These are phyloP conservation scores for Danaus melanippus DNA, from an alignment of 1,140 invertebrate genomes.

Conservation along the genomic window DNA sequence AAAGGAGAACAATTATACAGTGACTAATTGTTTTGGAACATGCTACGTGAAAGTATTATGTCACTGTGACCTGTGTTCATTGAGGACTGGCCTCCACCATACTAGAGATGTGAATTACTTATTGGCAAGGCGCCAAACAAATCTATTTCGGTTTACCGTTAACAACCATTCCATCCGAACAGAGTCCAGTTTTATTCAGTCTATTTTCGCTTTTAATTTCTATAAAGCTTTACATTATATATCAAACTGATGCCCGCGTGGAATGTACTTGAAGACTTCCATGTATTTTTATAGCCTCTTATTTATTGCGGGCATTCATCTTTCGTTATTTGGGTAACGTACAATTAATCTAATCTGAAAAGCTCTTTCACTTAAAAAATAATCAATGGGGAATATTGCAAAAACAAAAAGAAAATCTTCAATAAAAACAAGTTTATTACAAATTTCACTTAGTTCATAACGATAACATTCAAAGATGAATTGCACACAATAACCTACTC, in stretches of 20 bases:
- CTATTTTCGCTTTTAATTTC: constrained; percentile 20
- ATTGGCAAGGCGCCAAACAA: constrained; percentile 31
- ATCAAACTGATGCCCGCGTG: no score
- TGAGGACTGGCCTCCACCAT: constrained; percentile 23
- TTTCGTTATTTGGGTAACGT: no score
- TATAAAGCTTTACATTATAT: constrained; percentile 5
- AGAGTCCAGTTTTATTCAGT: constrained; percentile 21
- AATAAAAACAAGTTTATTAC: constrained; percentile 43
- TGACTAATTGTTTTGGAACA: not conserved
- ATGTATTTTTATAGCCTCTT: no score
- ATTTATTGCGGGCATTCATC: no score
- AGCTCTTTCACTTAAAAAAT: no score
- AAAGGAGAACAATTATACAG: not conserved
- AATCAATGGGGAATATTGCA: no score
- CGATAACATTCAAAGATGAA: constrained; percentile 39
- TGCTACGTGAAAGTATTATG: constrained; percentile 7
- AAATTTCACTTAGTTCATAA: constrained; percentile 49
- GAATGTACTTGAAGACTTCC: no score
- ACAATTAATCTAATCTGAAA: no score
- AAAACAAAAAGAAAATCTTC: no score
- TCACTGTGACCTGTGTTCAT: constrained; percentile 25
- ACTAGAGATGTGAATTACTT: constrained; percentile 29
- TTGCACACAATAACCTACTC: constrained; percentile 27
- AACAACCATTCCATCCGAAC: constrained; percentile 24
- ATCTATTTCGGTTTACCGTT: constrained; percentile 35